Conservation (phyloP, 2,888 invertebrate species). For the Argyresthia goedartella region DNA sequence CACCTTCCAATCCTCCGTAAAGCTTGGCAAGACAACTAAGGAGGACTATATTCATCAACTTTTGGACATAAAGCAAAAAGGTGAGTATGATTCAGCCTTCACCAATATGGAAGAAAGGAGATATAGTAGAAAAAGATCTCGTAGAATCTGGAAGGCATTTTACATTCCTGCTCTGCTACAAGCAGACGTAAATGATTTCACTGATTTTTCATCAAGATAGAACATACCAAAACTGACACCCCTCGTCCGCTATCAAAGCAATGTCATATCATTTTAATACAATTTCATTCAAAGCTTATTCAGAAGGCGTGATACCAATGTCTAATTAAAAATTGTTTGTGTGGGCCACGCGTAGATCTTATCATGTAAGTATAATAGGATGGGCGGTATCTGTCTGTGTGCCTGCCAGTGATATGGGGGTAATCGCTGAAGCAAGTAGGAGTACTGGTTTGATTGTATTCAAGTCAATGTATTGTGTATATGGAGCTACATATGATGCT, state of each 20-base stretch:
- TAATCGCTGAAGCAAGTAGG: not conserved
- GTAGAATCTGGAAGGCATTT: too few species aligned
- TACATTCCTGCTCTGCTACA: too few species aligned
- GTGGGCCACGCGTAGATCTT: slow-evolving; percentile 16
- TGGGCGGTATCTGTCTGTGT: slow-evolving; percentile 13
- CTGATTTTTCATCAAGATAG: too few species aligned
- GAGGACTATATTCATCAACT: too few species aligned
- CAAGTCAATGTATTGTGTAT: not conserved
- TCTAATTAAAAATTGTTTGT: slow-evolving; percentile 2
- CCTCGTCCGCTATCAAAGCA: not conserved
- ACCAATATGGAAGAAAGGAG: too few species aligned
- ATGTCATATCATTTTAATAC: not conserved
- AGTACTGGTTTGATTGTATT: not conserved
- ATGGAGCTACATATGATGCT: not conserved
- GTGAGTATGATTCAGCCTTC: too few species aligned
- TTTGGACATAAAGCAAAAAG: too few species aligned
- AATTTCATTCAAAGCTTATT: not conserved
- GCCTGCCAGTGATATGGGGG: slow-evolving; percentile 15
- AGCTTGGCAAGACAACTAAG: too few species aligned
- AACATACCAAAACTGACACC: too few species aligned
- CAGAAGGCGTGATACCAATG: not conserved
- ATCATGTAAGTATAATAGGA: slow-evolving; percentile 17
- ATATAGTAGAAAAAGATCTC: too few species aligned
- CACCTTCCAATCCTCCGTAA: too few species aligned
- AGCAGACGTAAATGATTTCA: too few species aligned